phyloP scores from a whole-genome alignment of 1,140 invertebrate genomes.

The Himalopsyche phryganea region DNA sequence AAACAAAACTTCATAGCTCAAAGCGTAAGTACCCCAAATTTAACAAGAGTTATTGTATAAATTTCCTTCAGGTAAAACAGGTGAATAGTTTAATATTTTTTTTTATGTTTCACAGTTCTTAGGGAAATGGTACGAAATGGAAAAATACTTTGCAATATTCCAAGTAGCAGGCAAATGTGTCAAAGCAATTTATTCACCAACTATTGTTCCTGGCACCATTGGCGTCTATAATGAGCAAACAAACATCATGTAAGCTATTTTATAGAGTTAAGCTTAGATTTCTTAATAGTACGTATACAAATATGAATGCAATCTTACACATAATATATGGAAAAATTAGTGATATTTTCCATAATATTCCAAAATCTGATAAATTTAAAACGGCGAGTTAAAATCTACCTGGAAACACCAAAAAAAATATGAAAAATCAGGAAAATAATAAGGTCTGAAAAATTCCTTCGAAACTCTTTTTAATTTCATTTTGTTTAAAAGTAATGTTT shows the following conservation, averaged over 20 bases:
- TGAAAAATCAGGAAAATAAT: too few relatives aligned
- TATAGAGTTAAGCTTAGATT: not conserved
- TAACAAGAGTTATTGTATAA: too few relatives aligned
- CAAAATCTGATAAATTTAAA: not conserved
- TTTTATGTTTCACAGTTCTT: too few relatives aligned
- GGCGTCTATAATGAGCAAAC: slow-evolving; percentile 62
- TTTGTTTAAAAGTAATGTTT: too few relatives aligned
- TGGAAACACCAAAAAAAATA: not conserved
- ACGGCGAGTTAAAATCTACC: not conserved
- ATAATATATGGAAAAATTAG: not conserved
- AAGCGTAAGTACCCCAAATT: slow-evolving; percentile 56
- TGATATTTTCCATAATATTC: not conserved
- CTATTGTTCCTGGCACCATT: slow-evolving; percentile 57
- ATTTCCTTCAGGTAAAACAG: too few relatives aligned
- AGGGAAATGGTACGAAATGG: slow-evolving; percentile 75
- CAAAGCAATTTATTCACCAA: slow-evolving; percentile 62
- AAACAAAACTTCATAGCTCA: slow-evolving; percentile 57
- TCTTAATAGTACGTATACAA: not conserved
- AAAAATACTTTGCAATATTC: slow-evolving; percentile 72
- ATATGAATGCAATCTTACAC: not conserved
- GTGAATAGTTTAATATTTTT: too few relatives aligned
- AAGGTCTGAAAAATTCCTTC: too few relatives aligned
- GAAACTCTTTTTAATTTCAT: too few relatives aligned
- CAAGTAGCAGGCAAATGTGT: slow-evolving; percentile 74
- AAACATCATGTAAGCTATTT: slow-evolving; percentile 57